These are phyloP conservation scores for Nemotelus pantherinus DNA, from an alignment of 2,888 invertebrate species.

Conservation along the genomic window DNA sequence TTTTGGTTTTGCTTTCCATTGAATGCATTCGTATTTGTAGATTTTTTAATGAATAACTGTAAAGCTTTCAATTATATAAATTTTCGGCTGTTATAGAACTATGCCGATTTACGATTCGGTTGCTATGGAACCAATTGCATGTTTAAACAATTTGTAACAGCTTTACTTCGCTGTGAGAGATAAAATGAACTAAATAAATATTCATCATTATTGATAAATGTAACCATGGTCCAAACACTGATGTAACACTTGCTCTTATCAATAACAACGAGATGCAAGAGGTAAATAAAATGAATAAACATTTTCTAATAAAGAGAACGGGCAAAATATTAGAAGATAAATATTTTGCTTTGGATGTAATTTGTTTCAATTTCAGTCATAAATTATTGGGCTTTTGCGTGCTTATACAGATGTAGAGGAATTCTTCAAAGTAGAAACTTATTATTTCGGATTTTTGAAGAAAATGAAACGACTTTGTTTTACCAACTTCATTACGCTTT, in stretches of 20 bases:
- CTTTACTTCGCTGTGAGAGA: neutral
- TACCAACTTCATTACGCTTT: no score
- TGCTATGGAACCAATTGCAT: constrained; percentile 26
- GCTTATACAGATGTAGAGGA: no score
- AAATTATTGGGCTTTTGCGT: no score
- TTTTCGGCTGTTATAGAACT: constrained; percentile 8
- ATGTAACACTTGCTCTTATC: constrained; percentile 21
- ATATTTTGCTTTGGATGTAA: neutral
- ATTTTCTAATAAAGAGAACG: constrained; percentile 19
- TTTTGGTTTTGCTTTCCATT: neutral
- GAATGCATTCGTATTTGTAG: neutral
- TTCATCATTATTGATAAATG: constrained; percentile 20
- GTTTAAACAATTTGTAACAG: neutral
- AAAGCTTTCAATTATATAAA: constrained; percentile 10
- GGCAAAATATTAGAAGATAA: constrained; percentile 28
- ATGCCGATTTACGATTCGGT: constrained; percentile 10
- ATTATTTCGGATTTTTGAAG: no score
- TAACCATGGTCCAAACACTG: constrained; percentile 32
- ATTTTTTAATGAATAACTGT: constrained; percentile 2
- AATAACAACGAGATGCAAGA: constrained; percentile 25
- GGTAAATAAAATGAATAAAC: constrained; percentile 1
- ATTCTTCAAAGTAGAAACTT: no score
- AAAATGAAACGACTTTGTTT: no score
- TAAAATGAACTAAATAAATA: constrained; percentile 10
- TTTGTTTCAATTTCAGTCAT: no score